Percentiles rank a stretch among this genome's conserved stretches.
These are phyloP conservation scores for Hemicrepidius hirtus DNA, from an alignment of 2,888 invertebrate genomes.

Conservation along the genomic window DNA sequence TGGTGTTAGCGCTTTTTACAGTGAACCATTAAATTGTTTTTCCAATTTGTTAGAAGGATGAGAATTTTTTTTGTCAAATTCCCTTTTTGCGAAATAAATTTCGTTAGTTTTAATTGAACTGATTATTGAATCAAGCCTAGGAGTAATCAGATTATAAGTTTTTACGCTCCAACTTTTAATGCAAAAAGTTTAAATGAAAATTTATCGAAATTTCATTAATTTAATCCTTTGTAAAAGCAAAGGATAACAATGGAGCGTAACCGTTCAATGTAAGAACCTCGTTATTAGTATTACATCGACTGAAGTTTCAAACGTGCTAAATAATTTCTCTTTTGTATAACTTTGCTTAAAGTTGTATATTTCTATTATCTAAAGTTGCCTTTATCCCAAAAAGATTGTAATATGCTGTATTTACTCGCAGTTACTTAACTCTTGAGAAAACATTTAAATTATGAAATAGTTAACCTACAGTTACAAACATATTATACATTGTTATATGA, in stretches of 20 bases:
- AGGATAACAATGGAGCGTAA: slow-evolving; percentile 50
- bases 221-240: slow-evolving; percentile 50
- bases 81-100: slow-evolving; percentile 19
- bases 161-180: slow-evolving; percentile 48
- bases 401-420: too few relatives aligned
- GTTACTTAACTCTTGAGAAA: too few relatives aligned
- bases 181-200: slow-evolving; percentile 51
- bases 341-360: not conserved
- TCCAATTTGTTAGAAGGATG: slow-evolving; percentile 11
- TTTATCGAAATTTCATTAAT: slow-evolving; percentile 52
- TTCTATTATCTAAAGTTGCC: not conserved
- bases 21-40: slow-evolving; percentile 13
- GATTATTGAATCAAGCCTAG: slow-evolving; percentile 38
- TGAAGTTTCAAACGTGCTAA: slow-evolving; percentile 37
- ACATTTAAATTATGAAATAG: too few relatives aligned
- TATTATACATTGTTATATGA: too few relatives aligned
- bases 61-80: too few relatives aligned
- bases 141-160: slow-evolving; percentile 51
- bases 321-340: slow-evolving; percentile 8
- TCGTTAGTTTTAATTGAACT: slow-evolving; percentile 45
- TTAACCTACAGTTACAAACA: too few relatives aligned
- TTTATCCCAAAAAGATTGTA: not conserved
- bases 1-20: not conserved
- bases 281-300: slow-evolving; percentile 37
- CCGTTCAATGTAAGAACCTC: slow-evolving; percentile 42